Evolutionary conservation across 2,797 vertebrate genomes (phyloP), one percentile per base, ranked within the genome.

Genomic region (Eospalax fontanierii): DNA sequence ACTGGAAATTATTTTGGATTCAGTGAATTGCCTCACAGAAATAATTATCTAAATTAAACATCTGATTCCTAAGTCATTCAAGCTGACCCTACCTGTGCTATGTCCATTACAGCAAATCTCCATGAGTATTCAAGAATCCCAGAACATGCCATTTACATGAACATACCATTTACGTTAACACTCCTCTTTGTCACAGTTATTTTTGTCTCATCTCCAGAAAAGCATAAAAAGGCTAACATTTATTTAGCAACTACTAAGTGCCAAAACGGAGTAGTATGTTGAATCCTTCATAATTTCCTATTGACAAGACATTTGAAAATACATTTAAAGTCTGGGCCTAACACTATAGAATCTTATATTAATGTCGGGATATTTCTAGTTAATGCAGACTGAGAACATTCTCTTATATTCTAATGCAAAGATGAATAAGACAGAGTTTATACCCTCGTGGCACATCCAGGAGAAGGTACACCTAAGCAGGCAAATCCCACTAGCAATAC

Each of bases 271-370:
- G 21, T 4, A 54, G 6, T 19, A 65, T 9, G 5, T 50, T 59
- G 79, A 78, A 11, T 93, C 14, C 10, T 92, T 35, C 33, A 89
- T 88, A 93, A 92, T 76, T 81, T 75, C 28, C 65, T 73, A 65
- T 80, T 33, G 46, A 79, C 4, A 73, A 80, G 35, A 80, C 38
- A 86, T 73, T 82, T 59, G 43, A 81, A 96, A 93, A 80, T 87
- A 6, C 14, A 74, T 22, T 59, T 5, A 65, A 90, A 83, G 6
- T 70, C 68, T 87, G 38, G 87, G 24, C 11, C 9, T 73, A 11
- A 68, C 50, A 73, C 57, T 43, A 61, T 54, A 26, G 50, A 74
- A 78, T 14, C 33, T 19, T 26, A 82, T 61, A 1, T 76, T 66
- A 85, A 43, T 24, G 9, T 38, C 70, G 3, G 14, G 65, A 10